Evolutionary conservation across 1,140 invertebrate genomes (phyloP), one percentile per base, ranked within the genome.

Genomic region (Drosophila lacertosa): DNA sequence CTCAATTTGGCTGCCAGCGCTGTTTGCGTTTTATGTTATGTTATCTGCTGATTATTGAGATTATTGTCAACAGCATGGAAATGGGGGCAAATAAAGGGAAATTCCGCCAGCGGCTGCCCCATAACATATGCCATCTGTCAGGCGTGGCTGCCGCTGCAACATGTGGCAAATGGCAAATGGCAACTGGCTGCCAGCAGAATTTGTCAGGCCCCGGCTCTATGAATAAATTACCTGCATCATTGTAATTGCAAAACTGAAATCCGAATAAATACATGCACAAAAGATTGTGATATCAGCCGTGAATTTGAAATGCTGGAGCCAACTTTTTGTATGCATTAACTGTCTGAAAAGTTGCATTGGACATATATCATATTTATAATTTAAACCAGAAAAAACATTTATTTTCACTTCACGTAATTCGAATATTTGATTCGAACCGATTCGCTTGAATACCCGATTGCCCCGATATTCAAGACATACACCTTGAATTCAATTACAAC

Each of bases 31-130:
- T 29, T 37, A 33, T 29, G n/a, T 48, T 58, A 15, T 57, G 33
- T 44, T 55, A 54, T 53, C 39, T 20, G 48, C 51, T 60, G 66
- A 77, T 78, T 81, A 81, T 72, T 82, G 76, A 65, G 58, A 73
- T 74, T 74, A 70, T 77, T 78, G 80, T 78, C 77, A 75, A 77
- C 78, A 70, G 62, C 55, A 24, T 51, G 63, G 29, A 58, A 35
- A 29, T 40, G 32, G 35, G 33, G 24, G 11, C 33, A 33, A 66
- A 58, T 35, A 58, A 15, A 4, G 10, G 44, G 65, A 65, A 29
- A 50, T 20, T 37, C 9, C 6, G 44, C 9, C 6, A 60, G 4
- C 22, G n/a, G 11, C 11, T 18, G 15, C 32, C 32, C 51, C 42
- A 57, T 47, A 58, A 57, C 55, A 67, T 73, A 64, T 69, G 66